phyloP scores from a whole-genome alignment of 2,888 invertebrate species.

The Apamea sordens region DNA sequence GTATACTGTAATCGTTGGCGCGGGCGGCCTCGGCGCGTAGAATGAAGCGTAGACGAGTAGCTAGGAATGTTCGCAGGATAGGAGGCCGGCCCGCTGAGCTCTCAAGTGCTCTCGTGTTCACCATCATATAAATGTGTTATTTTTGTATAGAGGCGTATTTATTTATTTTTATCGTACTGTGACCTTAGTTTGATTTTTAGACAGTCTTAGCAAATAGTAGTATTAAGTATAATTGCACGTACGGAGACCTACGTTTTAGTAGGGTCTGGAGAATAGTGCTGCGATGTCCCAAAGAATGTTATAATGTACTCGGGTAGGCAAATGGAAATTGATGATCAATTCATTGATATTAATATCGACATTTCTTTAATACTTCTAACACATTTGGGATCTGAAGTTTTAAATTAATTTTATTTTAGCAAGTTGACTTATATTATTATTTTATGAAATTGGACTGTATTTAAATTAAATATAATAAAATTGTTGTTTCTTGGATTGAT shows the following conservation, averaged over 20 bases:
- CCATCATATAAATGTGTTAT: constrained; percentile 86
- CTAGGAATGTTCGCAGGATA: constrained; percentile 65
- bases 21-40: constrained; percentile 68
- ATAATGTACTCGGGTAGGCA: constrained; percentile 79
- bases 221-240: constrained; percentile 84
- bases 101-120: constrained; percentile 87
- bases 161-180: constrained; percentile 86
- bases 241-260: constrained; percentile 88
- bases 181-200: constrained; percentile 84
- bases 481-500: constrained; percentile 81
- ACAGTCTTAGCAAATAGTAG: constrained; percentile 86
- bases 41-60: constrained; percentile 55
- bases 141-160: constrained; percentile 90
- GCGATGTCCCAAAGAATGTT: constrained; percentile 89
- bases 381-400: constrained; percentile 77
- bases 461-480: constrained; percentile 73
- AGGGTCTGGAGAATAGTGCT: constrained; percentile 86
- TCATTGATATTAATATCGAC: constrained; percentile 67
- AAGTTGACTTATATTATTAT: constrained; percentile 65
- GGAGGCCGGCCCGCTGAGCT: constrained; percentile 71
- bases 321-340: constrained; percentile 73
- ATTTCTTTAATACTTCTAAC: constrained; percentile 63
- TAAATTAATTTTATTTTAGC: constrained; percentile 68
- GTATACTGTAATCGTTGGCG: constrained; percentile 50
- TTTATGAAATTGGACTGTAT: constrained; percentile 76